A percentile compares a stretch with the other conserved stretches of the same genome.
Evolutionary conservation across 2,113 vertebrate genomes (phyloP).

Genomic region (Penelope pileata): DNA sequence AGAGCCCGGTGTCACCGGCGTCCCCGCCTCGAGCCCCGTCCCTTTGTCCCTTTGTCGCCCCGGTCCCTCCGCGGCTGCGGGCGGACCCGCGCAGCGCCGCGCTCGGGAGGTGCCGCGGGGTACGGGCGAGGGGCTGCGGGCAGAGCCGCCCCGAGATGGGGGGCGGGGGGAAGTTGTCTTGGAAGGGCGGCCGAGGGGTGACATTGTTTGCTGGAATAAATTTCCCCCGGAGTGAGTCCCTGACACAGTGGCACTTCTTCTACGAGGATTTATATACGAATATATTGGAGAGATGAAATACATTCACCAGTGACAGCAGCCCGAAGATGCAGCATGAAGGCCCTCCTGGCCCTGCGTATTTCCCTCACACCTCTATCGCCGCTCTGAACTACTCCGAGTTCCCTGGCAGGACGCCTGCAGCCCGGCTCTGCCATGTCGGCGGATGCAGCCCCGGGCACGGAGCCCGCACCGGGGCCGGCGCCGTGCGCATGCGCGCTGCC

Average conservation of each 20-base stretch:
- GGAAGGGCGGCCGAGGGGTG: neutral
- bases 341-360: neutral
- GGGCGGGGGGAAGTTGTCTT: neutral
- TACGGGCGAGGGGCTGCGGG: neutral
- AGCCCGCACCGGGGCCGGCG: neutral
- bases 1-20: neutral
- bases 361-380: no score
- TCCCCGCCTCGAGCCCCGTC: neutral
- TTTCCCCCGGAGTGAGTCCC: rapidly evolving
- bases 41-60: neutral
- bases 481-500: neutral
- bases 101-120: rapidly evolving
- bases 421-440: neutral
- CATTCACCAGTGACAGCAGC: neutral
- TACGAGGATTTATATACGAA: neutral
- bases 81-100: neutral
- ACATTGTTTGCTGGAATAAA: neutral
- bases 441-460: neutral
- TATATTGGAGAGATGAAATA: neutral
- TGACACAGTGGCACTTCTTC: neutral
- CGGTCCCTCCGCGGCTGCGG: neutral
- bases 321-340: neutral
- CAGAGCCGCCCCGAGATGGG: neutral
- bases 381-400: no score
- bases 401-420: neutral